Evolutionary conservation across 1,140 invertebrate genomes (phyloP).

Genomic region (Drosophila murphyi): DNA sequence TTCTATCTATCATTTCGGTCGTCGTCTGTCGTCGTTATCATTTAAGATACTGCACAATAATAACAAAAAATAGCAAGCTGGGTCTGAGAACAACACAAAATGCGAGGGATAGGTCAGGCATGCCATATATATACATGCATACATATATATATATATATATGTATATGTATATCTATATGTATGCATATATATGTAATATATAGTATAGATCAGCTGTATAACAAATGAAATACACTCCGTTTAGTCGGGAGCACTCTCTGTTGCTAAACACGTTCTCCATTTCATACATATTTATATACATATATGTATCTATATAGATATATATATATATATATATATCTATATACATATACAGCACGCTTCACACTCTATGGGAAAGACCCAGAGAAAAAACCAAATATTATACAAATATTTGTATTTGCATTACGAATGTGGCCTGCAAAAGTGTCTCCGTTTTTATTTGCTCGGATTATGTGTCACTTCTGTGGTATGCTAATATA

Average conservation of each 20-base stretch:
- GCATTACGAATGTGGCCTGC: not conserved
- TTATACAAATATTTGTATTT: constrained; percentile 1
- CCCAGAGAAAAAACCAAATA: constrained; percentile 14
- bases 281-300: not conserved
- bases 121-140: not conserved
- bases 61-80: no score
- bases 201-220: constrained; percentile 2
- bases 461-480: constrained; percentile 4
- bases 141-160: no score
- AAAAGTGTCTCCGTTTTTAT: not conserved
- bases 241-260: not conserved
- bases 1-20: not conserved
- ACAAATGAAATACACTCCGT: not conserved
- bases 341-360: not conserved
- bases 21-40: constrained; percentile 22
- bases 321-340: not conserved
- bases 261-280: constrained; percentile 10
- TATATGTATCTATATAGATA: not conserved
- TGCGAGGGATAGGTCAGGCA: constrained; percentile 59
- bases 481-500: not conserved
- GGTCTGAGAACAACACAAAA: constrained; percentile 14
- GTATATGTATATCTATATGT: not conserved
- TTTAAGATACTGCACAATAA: constrained; percentile 16
- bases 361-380: constrained; percentile 48
- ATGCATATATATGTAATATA: not conserved